Percentiles rank a stretch among this genome's conserved stretches.
Conservation (phyloP, 2,113 vertebrate genomes). For the Syngnathoides biaculeatus region DNA sequence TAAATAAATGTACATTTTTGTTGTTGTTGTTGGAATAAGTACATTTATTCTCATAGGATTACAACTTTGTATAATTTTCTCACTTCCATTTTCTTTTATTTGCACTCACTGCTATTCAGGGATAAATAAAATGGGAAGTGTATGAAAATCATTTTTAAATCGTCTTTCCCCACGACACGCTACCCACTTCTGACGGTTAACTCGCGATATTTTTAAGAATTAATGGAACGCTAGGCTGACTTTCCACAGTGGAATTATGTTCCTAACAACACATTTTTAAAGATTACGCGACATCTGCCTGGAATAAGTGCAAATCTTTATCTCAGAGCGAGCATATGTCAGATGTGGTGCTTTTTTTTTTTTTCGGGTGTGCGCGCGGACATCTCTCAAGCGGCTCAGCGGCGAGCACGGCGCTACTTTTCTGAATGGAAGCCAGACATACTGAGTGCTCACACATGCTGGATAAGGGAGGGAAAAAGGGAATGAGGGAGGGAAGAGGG, state of each 20-base stretch:
- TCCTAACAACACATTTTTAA: conserved; percentile 9
- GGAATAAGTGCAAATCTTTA: conserved; percentile 24
- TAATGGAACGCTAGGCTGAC: not conserved
- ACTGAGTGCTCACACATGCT: conserved; percentile 60
- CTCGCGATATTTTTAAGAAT: conserved; percentile 19
- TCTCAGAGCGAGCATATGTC: conserved; percentile 29
- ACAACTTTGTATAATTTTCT: not conserved
- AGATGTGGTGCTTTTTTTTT: conserved; percentile 18
- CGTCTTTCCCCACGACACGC: conserved; percentile 9
- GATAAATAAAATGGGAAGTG: not conserved
- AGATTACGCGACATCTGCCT: conserved; percentile 13
- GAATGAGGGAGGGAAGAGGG: not conserved
- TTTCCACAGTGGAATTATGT: conserved; percentile 5
- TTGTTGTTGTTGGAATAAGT: not conserved
- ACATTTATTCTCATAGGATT: not conserved
- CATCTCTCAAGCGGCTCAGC: conserved; percentile 26
- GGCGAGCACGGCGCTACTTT: conserved; percentile 49
- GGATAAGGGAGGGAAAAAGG: conserved; percentile 12
- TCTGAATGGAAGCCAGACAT: conserved; percentile 67
- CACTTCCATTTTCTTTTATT: not conserved
- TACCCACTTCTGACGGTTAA: not conserved
- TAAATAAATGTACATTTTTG: not conserved
- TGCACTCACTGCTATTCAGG: not conserved
- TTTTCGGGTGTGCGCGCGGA: too few species aligned
- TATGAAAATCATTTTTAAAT: conserved; percentile 9